Conservation (phyloP, 2,113 vertebrate genomes). For the Saccopteryx leptura region DNA sequence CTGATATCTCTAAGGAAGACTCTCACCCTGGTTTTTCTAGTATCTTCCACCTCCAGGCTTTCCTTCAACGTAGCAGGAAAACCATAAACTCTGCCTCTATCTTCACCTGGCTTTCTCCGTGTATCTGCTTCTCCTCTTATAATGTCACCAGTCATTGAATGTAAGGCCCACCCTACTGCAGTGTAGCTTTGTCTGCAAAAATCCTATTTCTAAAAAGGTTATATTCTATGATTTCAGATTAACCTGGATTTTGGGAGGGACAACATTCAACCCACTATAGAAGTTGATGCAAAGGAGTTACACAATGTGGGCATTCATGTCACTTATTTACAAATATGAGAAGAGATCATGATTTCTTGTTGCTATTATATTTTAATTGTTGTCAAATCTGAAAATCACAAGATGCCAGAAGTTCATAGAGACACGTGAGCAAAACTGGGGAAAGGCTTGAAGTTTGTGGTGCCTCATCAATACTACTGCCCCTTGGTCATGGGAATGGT, state of each 20-base stretch:
- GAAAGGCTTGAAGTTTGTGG: not conserved
- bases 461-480: not conserved
- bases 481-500: not conserved
- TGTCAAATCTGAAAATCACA: not conserved
- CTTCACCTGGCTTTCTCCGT: not conserved
- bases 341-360: not conserved
- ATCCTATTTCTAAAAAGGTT: not conserved
- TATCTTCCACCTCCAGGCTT: not conserved
- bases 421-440: rapidly evolving
- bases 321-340: not conserved
- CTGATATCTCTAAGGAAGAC: too few species aligned
- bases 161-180: not conserved
- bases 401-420: not conserved
- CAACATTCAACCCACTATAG: not conserved
- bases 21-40: not conserved
- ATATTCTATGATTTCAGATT: not conserved
- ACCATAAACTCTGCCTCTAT: not conserved
- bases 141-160: not conserved
- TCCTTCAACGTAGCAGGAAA: not conserved
- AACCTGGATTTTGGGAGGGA: not conserved
- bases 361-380: not conserved
- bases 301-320: not conserved
- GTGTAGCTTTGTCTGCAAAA: not conserved
- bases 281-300: not conserved
- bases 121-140: not conserved